Evolutionary conservation across 2,888 invertebrate genomes (phyloP).

Genomic region (Latrodectus hesperus): DNA sequence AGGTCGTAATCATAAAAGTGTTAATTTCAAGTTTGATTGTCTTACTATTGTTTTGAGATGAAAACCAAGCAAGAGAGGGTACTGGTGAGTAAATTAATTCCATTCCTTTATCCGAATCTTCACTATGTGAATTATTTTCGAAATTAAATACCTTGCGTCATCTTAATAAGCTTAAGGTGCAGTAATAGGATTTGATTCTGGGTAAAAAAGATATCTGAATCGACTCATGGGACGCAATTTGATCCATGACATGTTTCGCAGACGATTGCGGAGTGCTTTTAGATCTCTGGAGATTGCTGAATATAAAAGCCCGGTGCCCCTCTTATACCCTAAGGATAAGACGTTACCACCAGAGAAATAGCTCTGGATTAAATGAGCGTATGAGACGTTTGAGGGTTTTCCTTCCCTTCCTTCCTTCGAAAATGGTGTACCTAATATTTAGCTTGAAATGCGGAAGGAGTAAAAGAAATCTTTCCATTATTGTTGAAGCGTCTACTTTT

Average conservation of each 20-base stretch:
- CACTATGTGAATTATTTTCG: not conserved
- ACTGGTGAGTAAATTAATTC: too few species aligned
- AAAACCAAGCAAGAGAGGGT: too few species aligned
- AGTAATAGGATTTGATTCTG: not conserved
- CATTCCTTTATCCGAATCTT: not conserved
- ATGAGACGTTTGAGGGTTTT: slow-evolving; percentile 26
- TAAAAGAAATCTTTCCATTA: slow-evolving; percentile 17
- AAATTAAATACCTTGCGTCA: not conserved
- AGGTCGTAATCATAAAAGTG: too few species aligned
- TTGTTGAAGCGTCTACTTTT: slow-evolving; percentile 37
- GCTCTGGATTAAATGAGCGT: slow-evolving; percentile 46
- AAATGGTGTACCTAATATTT: slow-evolving; percentile 27
- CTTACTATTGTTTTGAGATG: too few species aligned
- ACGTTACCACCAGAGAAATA: slow-evolving; percentile 29
- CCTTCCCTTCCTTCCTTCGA: not conserved
- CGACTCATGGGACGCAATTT: slow-evolving; percentile 37
- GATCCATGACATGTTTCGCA: slow-evolving; percentile 44
- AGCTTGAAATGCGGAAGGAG: slow-evolving; percentile 47
- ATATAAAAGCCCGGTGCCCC: slow-evolving; percentile 43
- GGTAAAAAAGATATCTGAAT: not conserved
- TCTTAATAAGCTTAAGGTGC: not conserved
- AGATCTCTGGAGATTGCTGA: slow-evolving; percentile 26
- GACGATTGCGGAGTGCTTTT: slow-evolving; percentile 43
- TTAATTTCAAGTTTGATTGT: too few species aligned
- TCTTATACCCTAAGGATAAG: slow-evolving; percentile 6